These are phyloP conservation scores for Papilio polytes DNA, from an alignment of 1,140 invertebrate species.

Conservation along the genomic window DNA sequence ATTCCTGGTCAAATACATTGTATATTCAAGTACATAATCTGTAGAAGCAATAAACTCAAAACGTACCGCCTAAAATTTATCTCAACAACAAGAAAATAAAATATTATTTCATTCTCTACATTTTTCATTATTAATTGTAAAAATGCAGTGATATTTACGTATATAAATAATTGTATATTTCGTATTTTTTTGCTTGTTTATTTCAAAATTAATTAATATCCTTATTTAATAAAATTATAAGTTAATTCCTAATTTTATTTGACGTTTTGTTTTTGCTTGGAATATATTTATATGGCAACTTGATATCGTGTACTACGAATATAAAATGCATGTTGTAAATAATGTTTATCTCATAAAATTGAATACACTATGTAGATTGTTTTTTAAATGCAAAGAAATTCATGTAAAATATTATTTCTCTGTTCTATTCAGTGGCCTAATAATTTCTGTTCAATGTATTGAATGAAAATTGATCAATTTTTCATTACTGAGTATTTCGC, in stretches of 20 bases:
- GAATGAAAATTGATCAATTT: neutral
- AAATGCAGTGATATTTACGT: neutral
- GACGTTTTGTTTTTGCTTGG: neutral
- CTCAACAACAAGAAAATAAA: neutral
- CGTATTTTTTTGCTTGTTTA: neutral
- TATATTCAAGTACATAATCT: neutral
- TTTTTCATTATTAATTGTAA: neutral
- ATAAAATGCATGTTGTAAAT: neutral
- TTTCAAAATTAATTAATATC: neutral
- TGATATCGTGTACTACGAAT: neutral
- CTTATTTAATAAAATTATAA: constrained; percentile 5
- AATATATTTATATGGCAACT: neutral
- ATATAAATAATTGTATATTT: neutral
- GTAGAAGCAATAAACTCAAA: neutral
- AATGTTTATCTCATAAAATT: neutral
- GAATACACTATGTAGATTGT: neutral
- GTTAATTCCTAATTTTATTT: neutral
- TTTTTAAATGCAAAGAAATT: neutral
- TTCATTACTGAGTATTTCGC: neutral
- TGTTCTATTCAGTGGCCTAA: neutral
- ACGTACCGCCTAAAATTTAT: neutral
- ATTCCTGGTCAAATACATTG: neutral
- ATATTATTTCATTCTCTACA: neutral
- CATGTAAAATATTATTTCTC: neutral
- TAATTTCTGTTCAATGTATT: neutral